Percentiles rank a stretch among this genome's conserved stretches.
phyloP scores from a whole-genome alignment of 2,888 invertebrate genomes.

The Cremastinae sp. region DNA sequence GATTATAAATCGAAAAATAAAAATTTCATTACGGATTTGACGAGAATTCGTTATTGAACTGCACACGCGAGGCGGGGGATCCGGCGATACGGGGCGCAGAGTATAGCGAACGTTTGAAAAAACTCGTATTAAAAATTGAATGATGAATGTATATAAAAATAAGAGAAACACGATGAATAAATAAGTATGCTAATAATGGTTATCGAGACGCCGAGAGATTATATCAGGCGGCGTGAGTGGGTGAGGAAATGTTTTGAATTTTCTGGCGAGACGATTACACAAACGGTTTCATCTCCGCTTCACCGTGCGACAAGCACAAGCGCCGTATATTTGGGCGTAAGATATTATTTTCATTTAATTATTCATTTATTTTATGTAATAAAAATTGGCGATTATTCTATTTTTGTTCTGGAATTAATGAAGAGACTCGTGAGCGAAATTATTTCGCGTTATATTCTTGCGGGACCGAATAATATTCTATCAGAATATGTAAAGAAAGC shows the following conservation, averaged over 20 bases:
- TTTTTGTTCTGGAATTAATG: conserved; percentile 54
- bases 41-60: conserved; percentile 3
- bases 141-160: conserved; percentile 1
- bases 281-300: conserved; percentile 34
- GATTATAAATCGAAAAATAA: conserved; percentile 7
- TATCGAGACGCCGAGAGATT: conserved; percentile 42
- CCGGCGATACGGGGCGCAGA: too few relatives aligned
- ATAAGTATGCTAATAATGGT: conserved; percentile 46
- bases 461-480: too few relatives aligned
- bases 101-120: not conserved
- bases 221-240: conserved; percentile 31
- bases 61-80: not conserved
- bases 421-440: conserved; percentile 56
- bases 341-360: conserved; percentile 1
- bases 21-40: conserved; percentile 3
- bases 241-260: conserved; percentile 57
- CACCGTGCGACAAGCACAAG: not conserved
- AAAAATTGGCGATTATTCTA: conserved; percentile 42
- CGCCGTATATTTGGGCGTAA: not conserved
- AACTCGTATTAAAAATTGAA: not conserved
- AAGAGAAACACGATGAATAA: conserved; percentile 19
- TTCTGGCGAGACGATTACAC: conserved; percentile 50
- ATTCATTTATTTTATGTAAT: not conserved
- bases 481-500: conserved; percentile 5
- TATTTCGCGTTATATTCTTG: conserved; percentile 26